Base-by-base conservation (phyloP, 2,888 invertebrate species). In the Zhuqinia jingwanae region DNA sequence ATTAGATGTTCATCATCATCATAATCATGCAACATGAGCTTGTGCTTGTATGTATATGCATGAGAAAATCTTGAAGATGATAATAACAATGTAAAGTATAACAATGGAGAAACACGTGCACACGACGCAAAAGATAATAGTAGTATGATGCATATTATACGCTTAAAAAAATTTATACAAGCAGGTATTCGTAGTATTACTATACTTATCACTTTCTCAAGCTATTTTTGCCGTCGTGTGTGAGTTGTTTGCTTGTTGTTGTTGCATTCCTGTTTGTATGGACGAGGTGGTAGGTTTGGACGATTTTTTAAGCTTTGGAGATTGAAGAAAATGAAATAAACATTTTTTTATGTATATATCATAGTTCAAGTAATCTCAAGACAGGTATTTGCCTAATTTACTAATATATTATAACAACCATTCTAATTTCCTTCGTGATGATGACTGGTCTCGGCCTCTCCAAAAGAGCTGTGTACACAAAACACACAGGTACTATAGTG, bases 71-170 rank as follows among this genome's bases (percentile, higher is more conserved):
- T 22, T 76, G 83, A 77, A 22, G 22, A 13, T 47, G n/a, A 45
- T 70, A 65, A 65, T 53, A 58, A 36, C 47, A 63, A 73, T 8
- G 77, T 45, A 56, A 56, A 70, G 22, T 73, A 70, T 17, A 45
- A 45, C 58, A 70, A 85, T 78, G 47, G 30, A 70, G 58, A 53
- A 85, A 85, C 84, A 85, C 84, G 78, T 56, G 84, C 70, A 78
- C 78, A 85, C 84, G 70, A 78, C 47, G 36, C 8, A 36, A 13
- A 75, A 20, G 53, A 10, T 15, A 53, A 80, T 25, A 60, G 25
- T 15, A n/a, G n/a, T n/a, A n/a, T n/a, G n/a, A n/a, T n/a, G n/a
- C n/a, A n/a, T n/a, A n/a, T n/a, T n/a, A n/a, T n/a, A 25, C 50
- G 22, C 25, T 45, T 15, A 50, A 11, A 56, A 1, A 47, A 22